Evolutionary conservation across 2,888 invertebrate species (phyloP), one percentile per base, ranked within the genome.

Genomic region (Incurvaria masculella): DNA sequence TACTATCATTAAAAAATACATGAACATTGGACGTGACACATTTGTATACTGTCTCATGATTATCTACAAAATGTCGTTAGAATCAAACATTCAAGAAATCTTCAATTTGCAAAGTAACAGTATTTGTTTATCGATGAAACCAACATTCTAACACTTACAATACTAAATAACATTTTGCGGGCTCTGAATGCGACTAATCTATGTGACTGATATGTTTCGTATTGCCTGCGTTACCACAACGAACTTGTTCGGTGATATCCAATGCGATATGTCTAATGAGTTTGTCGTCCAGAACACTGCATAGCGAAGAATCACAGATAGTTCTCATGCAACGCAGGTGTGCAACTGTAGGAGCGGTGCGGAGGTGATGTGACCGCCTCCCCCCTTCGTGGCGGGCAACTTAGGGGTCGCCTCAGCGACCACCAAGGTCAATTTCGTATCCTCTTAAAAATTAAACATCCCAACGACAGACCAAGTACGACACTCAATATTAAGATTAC

Each of bases 391-490:
- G 57, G 56, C 58, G 63, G 69, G 73, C 75, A 68, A 74, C 65
- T 55, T 61, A 65, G 71, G 73, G 63, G 71, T 63, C 65, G 63
- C 62, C 49, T 49, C 48, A 51, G 64, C 65, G 65, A 69, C 74
- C 66, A 74, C 73, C 76, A 78, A 74, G 72, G 74, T 76, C 78
- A 78, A 72, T 62, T 76, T 78, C 75, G 74, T 44, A 66, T 68
- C 64, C 67, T 72, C 66, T 75, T 73, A 74, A 70, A 43, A 59
- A 61, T 66, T 68, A 72, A 73, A 72, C 72, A 72, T 72, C 74
- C 65, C 65, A 62, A 67, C 65, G 66, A 44, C 69, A 73, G 73
- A 75, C 73, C 72, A 72, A 69, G 72, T 73, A 76, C 76, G 78
- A 76, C 75, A 75, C 69, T 61, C 66, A 75, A 67, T 61, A 69